phyloP scores from a whole-genome alignment of 1,140 invertebrate genomes.

The Philotrypesis tridentata region DNA sequence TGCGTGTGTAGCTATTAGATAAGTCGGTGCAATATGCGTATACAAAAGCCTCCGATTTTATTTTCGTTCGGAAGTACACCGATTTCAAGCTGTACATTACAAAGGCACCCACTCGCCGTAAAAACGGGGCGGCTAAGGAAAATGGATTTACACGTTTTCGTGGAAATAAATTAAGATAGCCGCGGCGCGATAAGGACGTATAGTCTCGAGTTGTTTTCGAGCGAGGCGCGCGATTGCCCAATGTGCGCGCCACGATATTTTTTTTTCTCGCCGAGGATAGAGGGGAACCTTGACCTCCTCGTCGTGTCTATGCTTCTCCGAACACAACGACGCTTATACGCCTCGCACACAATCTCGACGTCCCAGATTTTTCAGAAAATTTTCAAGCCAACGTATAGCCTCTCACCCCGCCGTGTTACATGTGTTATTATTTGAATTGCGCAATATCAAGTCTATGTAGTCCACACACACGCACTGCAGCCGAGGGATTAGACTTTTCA shows the following conservation, averaged over 20 bases:
- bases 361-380: neutral
- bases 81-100: too few relatives aligned
- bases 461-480: too few relatives aligned
- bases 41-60: neutral
- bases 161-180: neutral
- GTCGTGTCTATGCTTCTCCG: neutral
- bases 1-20: too few relatives aligned
- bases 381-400: neutral
- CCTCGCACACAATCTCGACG: neutral
- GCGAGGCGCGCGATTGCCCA: neutral
- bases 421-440: too few relatives aligned
- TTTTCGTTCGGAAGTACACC: neutral
- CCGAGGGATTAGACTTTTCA: neutral
- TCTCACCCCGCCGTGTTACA: too few relatives aligned
- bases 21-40: too few relatives aligned
- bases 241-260: neutral
- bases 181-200: neutral
- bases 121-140: neutral
- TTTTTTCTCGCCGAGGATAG: too few relatives aligned
- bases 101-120: too few relatives aligned
- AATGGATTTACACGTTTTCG: neutral
- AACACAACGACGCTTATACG: too few relatives aligned
- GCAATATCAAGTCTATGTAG: too few relatives aligned
- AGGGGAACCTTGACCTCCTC: neutral
- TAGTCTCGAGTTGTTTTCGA: neutral